Conservation (phyloP, 2,797 vertebrate species). For the Myotis pilosus region DNA sequence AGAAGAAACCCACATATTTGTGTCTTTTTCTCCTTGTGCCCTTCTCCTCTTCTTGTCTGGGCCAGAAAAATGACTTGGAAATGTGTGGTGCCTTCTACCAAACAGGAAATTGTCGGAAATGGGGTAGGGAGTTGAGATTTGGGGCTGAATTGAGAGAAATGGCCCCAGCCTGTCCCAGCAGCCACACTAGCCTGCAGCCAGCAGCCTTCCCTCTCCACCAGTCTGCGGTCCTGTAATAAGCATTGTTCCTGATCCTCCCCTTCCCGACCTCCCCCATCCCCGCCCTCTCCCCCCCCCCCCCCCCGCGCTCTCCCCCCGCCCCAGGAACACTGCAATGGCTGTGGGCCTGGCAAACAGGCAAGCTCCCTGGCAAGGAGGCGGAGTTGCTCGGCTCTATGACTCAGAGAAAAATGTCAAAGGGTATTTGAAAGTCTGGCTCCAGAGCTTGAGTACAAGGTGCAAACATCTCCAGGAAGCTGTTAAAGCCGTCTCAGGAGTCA, state of each 20-base stretch:
- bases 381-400: not conserved
- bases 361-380: not conserved
- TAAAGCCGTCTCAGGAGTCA: not conserved
- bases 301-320: fast-evolving
- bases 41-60: not conserved
- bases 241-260: not conserved
- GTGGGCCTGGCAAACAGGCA: not conserved
- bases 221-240: not conserved
- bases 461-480: not conserved
- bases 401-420: not conserved
- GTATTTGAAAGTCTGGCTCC: not conserved
- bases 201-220: not conserved
- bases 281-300: no score
- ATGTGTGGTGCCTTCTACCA: not conserved
- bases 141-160: not conserved
- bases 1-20: not conserved
- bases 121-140: not conserved
- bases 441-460: not conserved
- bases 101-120: not conserved
- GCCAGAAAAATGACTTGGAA: not conserved
- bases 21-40: not conserved
- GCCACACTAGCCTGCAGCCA: no score
- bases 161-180: not conserved
- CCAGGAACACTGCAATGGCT: not conserved
- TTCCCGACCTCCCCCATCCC: no score